These are phyloP conservation scores for Synaphobranchus kaupii DNA, from an alignment of 2,797 vertebrate genomes.

Conservation along the genomic window DNA sequence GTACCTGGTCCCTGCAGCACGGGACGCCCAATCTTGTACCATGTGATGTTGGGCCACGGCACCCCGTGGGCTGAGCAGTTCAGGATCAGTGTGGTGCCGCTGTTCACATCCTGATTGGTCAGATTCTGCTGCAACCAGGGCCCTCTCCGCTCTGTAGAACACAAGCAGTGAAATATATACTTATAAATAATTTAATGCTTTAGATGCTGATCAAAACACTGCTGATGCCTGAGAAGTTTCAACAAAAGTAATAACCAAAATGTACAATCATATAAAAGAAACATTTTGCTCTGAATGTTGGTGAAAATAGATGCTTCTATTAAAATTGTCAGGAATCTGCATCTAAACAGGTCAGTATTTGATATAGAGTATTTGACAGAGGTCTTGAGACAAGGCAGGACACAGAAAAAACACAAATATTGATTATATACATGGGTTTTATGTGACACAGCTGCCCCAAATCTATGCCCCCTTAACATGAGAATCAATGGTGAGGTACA, in stretches of 20 bases:
- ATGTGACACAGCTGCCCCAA: too few species aligned
- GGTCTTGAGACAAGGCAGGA: too few species aligned
- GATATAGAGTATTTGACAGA: too few species aligned
- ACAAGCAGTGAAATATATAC: neutral
- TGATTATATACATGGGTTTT: too few species aligned
- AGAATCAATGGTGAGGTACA: too few species aligned
- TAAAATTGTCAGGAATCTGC: too few species aligned
- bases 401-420: too few species aligned
- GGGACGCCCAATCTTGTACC: slow-evolving; percentile 81
- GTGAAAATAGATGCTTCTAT: too few species aligned
- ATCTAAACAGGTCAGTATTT: too few species aligned
- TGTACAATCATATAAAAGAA: neutral
- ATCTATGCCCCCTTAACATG: too few species aligned
- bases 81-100: slow-evolving; percentile 83
- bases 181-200: neutral
- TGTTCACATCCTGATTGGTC: slow-evolving; percentile 83
- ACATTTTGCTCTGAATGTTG: neutral
- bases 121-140: slow-evolving; percentile 83
- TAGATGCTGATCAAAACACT: neutral
- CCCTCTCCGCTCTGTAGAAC: slow-evolving; percentile 67
- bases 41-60: slow-evolving; percentile 74
- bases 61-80: slow-evolving; percentile 77
- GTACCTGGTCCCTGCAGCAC: slow-evolving; percentile 82
- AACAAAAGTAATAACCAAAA: neutral
- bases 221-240: neutral